A percentile compares a stretch with the other conserved stretches of the same genome.
phyloP scores from a whole-genome alignment of 2,888 invertebrate genomes.

The Zaprionus lineosus region DNA sequence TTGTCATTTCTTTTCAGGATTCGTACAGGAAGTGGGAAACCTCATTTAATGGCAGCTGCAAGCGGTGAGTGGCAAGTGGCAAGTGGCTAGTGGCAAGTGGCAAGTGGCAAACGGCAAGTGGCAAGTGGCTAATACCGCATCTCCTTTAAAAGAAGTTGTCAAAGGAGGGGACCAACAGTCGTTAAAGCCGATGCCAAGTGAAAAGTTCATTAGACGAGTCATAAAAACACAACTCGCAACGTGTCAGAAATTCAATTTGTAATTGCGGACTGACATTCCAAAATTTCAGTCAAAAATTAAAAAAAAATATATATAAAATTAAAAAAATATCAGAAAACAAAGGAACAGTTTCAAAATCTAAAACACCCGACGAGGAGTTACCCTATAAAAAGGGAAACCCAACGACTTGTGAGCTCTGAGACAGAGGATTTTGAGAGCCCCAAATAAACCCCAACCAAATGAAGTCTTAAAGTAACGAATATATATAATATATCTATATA shows the following conservation, averaged over 20 bases:
- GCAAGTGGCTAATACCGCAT: too few species aligned
- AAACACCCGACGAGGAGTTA: background rate
- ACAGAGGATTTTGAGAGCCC: too few species aligned
- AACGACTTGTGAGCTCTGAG: too few species aligned
- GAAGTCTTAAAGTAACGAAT: too few species aligned
- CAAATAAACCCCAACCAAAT: too few species aligned
- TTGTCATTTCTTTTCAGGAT: constrained; percentile 29
- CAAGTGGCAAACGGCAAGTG: background rate
- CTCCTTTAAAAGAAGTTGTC: constrained; percentile 57
- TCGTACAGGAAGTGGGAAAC: constrained; percentile 46
- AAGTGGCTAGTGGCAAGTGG: background rate
- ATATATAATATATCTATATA: too few species aligned
- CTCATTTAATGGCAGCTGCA: constrained; percentile 54
- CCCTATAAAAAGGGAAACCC: background rate
- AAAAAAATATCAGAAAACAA: background rate
- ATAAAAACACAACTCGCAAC: constrained; percentile 52
- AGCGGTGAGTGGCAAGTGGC: constrained; percentile 43
- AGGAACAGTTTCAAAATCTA: too few species aligned
- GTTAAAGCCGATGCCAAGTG: constrained; percentile 57
- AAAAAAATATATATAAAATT: background rate
- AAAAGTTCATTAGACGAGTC: constrained; percentile 72
- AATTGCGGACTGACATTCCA: constrained; percentile 53
- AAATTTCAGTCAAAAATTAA: constrained; percentile 18
- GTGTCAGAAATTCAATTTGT: constrained; percentile 77
- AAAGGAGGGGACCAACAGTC: constrained; percentile 29